Base-by-base conservation (phyloP, 1,140 invertebrate genomes). In the Drosophila burlai region DNA sequence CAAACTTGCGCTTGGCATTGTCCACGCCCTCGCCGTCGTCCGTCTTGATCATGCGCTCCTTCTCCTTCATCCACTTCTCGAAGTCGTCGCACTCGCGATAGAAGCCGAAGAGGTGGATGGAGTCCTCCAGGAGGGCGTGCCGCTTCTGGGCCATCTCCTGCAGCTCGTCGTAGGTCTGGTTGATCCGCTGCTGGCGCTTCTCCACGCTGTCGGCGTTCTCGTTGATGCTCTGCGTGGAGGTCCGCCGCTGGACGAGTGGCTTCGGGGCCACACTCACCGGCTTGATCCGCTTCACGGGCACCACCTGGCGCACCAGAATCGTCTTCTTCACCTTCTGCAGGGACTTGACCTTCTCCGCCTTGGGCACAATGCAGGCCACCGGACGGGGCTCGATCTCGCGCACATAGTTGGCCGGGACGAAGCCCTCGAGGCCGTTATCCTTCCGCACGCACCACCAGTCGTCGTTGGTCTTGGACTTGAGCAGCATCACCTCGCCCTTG, bases 401-500 rank as follows among this genome's bases (percentile, higher is more conserved):
- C 0, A 99, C 98, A 93, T 99, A 99, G 93, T 99, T 99, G 0
- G 98, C 98, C 0, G 99, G 99, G 3, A 99, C 98, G 93, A 99
- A 99, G 13, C 99, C 99, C 89, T 99, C 98, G 1, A 95, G 95
- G 0, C 98, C 97, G 89, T 98, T 97, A 0, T 95, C 95, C 94
- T 98, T 99, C 15, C 98, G 94, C 6, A 99, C 97, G 82, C 97
- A 98, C 99, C 99, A 99, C 99, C 99, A 99, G 93, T 99, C 99
- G 2, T 96, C 95, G 93, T 99, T 99, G 2, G 98, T 99, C 94
- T 99, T 98, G 83, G 97, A 98, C 50, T 99, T 94, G 3, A 99
- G 94, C 83, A 98, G 96, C 97, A 99, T 97, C 4, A 93, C 81
- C 93, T 99, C 98, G 64, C 97, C 98, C 94, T 99, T 99, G 6